Conservation (phyloP, 2,797 vertebrate genomes). For the Pristis pectinata region DNA sequence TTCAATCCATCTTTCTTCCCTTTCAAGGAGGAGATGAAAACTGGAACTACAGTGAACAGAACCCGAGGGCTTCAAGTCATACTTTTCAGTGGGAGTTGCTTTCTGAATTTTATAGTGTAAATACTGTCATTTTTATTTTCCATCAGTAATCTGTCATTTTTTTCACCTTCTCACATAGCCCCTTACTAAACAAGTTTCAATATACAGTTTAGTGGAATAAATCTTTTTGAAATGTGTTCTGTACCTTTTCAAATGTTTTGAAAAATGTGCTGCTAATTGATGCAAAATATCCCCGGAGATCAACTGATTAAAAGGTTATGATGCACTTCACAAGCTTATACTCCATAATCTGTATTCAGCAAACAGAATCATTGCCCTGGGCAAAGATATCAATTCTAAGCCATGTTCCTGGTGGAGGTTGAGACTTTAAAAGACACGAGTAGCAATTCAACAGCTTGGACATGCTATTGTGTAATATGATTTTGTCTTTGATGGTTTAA, state of each 20-base stretch:
- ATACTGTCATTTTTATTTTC: background rate
- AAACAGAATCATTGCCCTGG: background rate
- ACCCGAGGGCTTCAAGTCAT: too few species aligned
- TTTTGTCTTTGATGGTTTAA: slow-evolving; percentile 11
- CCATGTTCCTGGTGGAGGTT: background rate
- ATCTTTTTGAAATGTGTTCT: background rate
- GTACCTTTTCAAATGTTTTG: background rate
- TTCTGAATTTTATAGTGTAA: background rate
- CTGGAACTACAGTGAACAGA: background rate
- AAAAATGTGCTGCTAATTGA: background rate
- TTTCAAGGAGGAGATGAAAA: background rate
- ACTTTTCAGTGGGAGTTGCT: background rate
- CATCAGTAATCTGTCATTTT: background rate
- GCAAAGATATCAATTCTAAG: background rate
- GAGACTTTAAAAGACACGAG: background rate
- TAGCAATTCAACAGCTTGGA: background rate
- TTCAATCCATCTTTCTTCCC: background rate
- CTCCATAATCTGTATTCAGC: background rate
- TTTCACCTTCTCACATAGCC: background rate
- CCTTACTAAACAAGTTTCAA: background rate
- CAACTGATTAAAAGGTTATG: background rate
- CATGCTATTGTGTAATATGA: background rate
- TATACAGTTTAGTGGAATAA: background rate
- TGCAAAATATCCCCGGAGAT: background rate
- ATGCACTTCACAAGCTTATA: background rate